Evolutionary conservation across 2,888 invertebrate genomes (phyloP), one percentile per base, ranked within the genome.

Genomic region (Hydraecia micacea): DNA sequence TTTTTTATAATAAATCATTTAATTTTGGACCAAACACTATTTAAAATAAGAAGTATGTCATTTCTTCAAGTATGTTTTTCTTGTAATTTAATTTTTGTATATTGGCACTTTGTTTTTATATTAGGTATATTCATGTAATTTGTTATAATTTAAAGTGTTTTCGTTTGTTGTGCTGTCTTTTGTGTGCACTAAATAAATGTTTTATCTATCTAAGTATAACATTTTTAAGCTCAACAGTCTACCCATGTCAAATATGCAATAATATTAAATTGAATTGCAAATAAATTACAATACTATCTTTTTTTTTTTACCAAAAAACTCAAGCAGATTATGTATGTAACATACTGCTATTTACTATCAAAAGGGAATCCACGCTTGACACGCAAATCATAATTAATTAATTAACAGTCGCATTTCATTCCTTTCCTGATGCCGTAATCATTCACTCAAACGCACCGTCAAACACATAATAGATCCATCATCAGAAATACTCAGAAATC

Each of bases 401-500:
- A 66, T 32, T 15, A 42, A 25, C n/a, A 69, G 18, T 18, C 18
- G 2, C 1, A 49, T 67, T 52, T 28, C 5, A n/a, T 46, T 62
- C 25, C 18, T 25, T 62, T 63, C 42, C n/a, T 11, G 21, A 15
- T 1, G 7, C 0, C 5, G 7, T 32, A 55, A 55, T 68, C 52
- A 69, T 65, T 49, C 25, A 25, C 52, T 36, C 25, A 52, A 69
- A 69, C 52, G 8, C 8, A 28, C 21, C 36, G 18, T 32, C 49
- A 49, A 77, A 68, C 15, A 42, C 25, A 60, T 21, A n/a, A 18
- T 28, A 46, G 25, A 70, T 76, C 58, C 36, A 70, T 36, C 25
- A 72, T 52, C 5, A 72, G 13, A 25, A 39, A n/a, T 13, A 60
- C 58, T 46, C 36, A 25, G 60, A 55, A 72, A 75, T 62, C 69